These are phyloP conservation scores for Yasuhikotakia modesta DNA, from an alignment of 2,797 vertebrate species.

Conservation along the genomic window DNA sequence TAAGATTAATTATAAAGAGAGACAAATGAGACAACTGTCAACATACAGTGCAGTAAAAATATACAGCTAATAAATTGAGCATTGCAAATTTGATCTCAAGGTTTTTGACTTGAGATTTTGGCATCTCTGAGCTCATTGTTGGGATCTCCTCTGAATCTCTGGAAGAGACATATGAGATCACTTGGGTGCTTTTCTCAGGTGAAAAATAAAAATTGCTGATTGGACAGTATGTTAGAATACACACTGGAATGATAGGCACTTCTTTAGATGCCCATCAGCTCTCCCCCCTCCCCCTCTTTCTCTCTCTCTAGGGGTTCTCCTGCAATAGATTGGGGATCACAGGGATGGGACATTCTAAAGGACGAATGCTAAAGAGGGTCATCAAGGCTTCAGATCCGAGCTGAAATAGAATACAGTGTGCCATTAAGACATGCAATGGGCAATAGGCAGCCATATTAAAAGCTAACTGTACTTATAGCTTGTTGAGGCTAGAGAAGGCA, in stretches of 20 bases:
- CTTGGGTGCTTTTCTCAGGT: background rate
- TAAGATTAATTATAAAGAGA: background rate
- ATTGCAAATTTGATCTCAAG: background rate
- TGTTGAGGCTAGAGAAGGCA: background rate
- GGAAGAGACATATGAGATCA: background rate
- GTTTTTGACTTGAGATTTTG: background rate
- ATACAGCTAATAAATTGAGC: background rate
- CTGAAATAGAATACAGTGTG: constrained; percentile 12
- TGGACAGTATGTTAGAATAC: background rate
- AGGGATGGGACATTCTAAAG: constrained; percentile 48
- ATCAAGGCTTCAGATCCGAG: constrained; percentile 26
- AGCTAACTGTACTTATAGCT: background rate
- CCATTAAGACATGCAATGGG: background rate
- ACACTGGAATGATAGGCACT: constrained; percentile 20
- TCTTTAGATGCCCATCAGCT: constrained; percentile 18
- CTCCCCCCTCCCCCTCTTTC: background rate
- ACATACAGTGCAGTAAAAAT: background rate
- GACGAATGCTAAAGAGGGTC: constrained; percentile 49
- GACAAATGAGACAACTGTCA: background rate
- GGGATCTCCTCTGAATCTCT: background rate
- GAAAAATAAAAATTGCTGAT: background rate
- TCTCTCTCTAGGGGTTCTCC: constrained; percentile 22
- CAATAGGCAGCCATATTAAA: background rate
- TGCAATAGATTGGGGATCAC: constrained; percentile 38
- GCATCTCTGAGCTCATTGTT: background rate